Percentiles rank a stretch among this genome's conserved stretches.
Evolutionary conservation across 2,888 invertebrate species (phyloP).

Genomic region (Galerucella calmariensis): DNA sequence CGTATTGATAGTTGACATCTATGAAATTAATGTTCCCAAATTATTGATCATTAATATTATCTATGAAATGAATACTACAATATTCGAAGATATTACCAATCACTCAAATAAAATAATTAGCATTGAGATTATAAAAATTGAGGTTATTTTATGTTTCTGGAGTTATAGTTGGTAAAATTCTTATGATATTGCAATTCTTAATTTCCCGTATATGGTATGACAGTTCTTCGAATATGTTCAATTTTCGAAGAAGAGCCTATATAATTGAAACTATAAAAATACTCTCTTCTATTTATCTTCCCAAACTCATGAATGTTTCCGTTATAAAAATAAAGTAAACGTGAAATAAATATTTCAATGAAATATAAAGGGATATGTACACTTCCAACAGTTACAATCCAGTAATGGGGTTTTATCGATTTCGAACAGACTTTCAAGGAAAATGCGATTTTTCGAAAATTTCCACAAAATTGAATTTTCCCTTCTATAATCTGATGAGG

Average conservation of each 20-base stretch:
- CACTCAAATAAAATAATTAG: too few relatives aligned
- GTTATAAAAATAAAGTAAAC: conserved; percentile 6
- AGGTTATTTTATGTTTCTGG: too few relatives aligned
- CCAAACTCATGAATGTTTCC: background rate
- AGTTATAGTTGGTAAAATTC: too few relatives aligned
- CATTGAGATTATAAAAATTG: too few relatives aligned
- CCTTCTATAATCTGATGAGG: conserved; percentile 10
- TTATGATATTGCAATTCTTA: too few relatives aligned
- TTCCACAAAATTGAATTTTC: conserved; percentile 9
- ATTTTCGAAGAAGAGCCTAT: background rate
- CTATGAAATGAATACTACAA: too few relatives aligned
- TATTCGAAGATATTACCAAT: too few relatives aligned
- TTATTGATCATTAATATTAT: too few relatives aligned
- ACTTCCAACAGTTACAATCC: conserved; percentile 14
- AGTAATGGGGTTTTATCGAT: conserved; percentile 19
- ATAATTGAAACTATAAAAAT: background rate
- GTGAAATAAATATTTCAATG: conserved; percentile 22
- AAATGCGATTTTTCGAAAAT: conserved; percentile 12
- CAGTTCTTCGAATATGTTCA: background rate
- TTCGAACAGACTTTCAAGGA: conserved; percentile 9
- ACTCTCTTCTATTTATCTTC: conserved; percentile 4
- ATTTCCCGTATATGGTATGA: too few relatives aligned
- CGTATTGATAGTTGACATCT: too few relatives aligned
- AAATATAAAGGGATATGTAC: conserved; percentile 9
- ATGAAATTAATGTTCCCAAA: too few relatives aligned